phyloP scores from a whole-genome alignment of 2,888 invertebrate genomes.

The Liposcelis brunnea region DNA sequence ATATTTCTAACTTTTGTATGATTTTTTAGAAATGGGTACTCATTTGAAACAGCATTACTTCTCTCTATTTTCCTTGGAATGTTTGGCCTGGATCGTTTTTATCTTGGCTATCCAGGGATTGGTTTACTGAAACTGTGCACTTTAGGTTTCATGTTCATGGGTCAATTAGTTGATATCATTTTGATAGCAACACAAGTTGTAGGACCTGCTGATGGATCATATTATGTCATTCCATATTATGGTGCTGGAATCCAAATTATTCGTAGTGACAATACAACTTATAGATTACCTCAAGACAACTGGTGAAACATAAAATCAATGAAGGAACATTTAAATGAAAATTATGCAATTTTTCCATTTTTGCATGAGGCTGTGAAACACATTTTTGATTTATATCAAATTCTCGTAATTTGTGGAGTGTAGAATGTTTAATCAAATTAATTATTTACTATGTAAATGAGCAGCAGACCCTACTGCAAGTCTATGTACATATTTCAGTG shows the following conservation, averaged over 20 bases:
- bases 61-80: constrained; percentile 94
- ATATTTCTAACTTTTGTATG: background rate
- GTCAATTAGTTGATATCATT: constrained; percentile 87
- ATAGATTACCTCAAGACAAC: constrained; percentile 59
- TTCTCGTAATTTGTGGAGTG: no score
- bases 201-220: constrained; percentile 86
- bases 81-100: constrained; percentile 95
- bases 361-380: no score
- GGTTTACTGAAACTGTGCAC: constrained; percentile 91
- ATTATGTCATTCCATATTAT: constrained; percentile 84
- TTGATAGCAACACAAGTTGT: constrained; percentile 89
- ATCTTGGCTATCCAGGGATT: constrained; percentile 93
- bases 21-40: constrained; percentile 70
- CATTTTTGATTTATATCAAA: no score
- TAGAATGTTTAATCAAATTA: no score
- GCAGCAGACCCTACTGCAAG: no score
- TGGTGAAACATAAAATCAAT: constrained; percentile 37
- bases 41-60: constrained; percentile 77
- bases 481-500: no score
- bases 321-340: background rate
- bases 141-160: constrained; percentile 88
- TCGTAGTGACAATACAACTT: constrained; percentile 69
- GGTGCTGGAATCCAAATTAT: constrained; percentile 73
- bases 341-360: no score
- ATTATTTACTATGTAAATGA: no score